These are phyloP conservation scores for Chymomyza procnemis DNA, from an alignment of 2,888 invertebrate genomes.

Conservation along the genomic window DNA sequence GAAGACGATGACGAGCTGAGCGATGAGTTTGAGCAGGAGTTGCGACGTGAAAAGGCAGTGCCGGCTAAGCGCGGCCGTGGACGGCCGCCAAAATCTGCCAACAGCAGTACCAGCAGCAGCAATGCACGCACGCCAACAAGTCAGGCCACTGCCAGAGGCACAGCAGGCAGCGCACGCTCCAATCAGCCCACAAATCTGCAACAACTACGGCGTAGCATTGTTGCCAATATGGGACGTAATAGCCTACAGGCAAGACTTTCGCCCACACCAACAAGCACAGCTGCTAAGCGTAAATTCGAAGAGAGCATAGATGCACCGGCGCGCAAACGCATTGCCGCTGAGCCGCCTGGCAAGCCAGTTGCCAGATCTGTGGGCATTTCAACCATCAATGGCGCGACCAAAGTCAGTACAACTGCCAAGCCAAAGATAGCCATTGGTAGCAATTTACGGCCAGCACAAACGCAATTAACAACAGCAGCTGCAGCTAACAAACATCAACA, in stretches of 20 bases:
- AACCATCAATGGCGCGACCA: constrained; percentile 39
- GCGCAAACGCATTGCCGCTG: constrained; percentile 53
- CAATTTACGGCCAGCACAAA: background rate
- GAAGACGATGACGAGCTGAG: constrained; percentile 57
- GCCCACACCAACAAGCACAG: background rate
- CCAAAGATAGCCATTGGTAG: background rate
- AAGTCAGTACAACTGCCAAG: constrained; percentile 7
- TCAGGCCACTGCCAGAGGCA: background rate
- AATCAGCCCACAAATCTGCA: constrained; percentile 54
- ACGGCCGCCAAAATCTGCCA: constrained; percentile 50
- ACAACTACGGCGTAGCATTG: constrained; percentile 58
- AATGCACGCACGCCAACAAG: background rate
- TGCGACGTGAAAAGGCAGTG: constrained; percentile 44
- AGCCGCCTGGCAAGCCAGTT: constrained; percentile 8
- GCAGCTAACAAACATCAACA: too few relatives aligned
- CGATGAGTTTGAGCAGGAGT: constrained; percentile 48
- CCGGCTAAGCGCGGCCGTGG: constrained; percentile 59
- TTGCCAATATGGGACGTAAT: constrained; percentile 36
- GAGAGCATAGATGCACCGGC: constrained; percentile 35
- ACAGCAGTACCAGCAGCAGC: background rate
- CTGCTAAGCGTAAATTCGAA: constrained; percentile 55
- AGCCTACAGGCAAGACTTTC: background rate
- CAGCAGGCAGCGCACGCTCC: background rate
- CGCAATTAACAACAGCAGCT: background rate
- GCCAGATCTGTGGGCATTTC: constrained; percentile 21